Percentiles rank a stretch among this genome's conserved stretches.
Conservation (phyloP, 2,888 invertebrate genomes). For the Agrilus cyanescens region DNA sequence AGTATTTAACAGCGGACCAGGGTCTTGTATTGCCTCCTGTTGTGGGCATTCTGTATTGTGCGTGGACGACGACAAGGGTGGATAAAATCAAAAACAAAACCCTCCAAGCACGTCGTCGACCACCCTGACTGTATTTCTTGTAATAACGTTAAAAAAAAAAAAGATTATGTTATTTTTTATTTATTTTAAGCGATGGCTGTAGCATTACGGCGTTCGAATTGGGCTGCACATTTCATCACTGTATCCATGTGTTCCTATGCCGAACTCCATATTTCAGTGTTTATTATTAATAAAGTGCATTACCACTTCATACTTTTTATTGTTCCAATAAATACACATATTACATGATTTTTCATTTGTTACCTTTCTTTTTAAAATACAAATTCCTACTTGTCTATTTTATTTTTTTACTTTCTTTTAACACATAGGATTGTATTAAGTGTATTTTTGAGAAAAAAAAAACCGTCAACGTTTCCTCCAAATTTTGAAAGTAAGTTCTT, state of each 20-base stretch:
- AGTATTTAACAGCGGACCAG: conserved; percentile 33
- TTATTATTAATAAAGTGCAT: conserved; percentile 34
- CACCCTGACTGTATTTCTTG: conserved; percentile 28
- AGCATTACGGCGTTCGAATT: conserved; percentile 33
- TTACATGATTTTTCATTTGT: conserved; percentile 1
- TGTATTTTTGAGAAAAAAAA: too few relatives aligned
- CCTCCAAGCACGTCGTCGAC: conserved; percentile 4
- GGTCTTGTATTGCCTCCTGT: conserved; percentile 23
- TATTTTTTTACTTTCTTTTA: too few relatives aligned
- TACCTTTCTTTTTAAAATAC: background rate
- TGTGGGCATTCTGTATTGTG: too few relatives aligned
- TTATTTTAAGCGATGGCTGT: conserved; percentile 32
- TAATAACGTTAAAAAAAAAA: conserved; percentile 29
- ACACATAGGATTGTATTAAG: too few relatives aligned
- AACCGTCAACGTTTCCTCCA: too few relatives aligned
- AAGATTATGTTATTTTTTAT: conserved; percentile 31
- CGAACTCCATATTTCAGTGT: conserved; percentile 35
- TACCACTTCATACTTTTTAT: conserved; percentile 18
- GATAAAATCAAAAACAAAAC: too few relatives aligned
- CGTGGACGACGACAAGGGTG: too few relatives aligned
- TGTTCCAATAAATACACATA: conserved; percentile 2
- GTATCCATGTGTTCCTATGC: conserved; percentile 35
- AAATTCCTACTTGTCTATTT: too few relatives aligned
- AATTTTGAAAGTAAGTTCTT: too few relatives aligned
- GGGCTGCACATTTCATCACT: conserved; percentile 30